Base-by-base conservation (phyloP, 2,888 invertebrate genomes). In the Ectemnius continuus region DNA sequence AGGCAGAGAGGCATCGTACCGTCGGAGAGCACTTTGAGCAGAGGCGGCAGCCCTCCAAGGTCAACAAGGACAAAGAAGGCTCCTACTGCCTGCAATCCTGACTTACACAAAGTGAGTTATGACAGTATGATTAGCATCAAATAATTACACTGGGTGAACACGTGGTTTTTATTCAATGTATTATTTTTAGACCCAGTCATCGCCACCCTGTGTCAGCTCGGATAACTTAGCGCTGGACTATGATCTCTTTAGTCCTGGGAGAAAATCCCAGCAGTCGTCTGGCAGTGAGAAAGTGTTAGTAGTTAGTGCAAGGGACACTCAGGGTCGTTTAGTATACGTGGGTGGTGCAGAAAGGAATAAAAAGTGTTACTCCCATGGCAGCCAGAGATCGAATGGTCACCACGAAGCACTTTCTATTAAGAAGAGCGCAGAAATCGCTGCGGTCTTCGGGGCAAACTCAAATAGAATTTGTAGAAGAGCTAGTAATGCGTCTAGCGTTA, bases 371-470 rank as follows among this genome's bases (percentile, higher is more conserved):
- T 78, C 83, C 2, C 80, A 76, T 14, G 76, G 82, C 47, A 78
- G 78, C 16, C 73, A 73, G 3, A 78, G 85, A 70, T 75, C 85
- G 52, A 84, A 82, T 64, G 85, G 84, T 4, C 89, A 91, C 76
- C 88, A 90, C 64, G 96, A 96, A 84, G 96, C 96, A 0, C 91
- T 97, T 0, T 96, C 96, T 67, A 96, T 97, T 36, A 97, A 97
- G 91, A 97, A 97, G 89, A 96, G 96, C 2, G 97, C 97, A 0
- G 97, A 97, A 90, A 97, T 97, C 85, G 97, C 97, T 0, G 97
- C 97, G 0, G 91, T 97, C 36, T 97, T 97, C 89, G 95, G 96
- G 86, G 95, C 95, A 87, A 82, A 81, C 86, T 84, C 82, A 18
- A 66, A 76, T 28, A 84, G 87, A 47, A 80, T 84, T 8, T 85